Evolutionary conservation across 2,888 invertebrate species (phyloP), one percentile per base, ranked within the genome.

Genomic region (Hirudinaria manillensis): DNA sequence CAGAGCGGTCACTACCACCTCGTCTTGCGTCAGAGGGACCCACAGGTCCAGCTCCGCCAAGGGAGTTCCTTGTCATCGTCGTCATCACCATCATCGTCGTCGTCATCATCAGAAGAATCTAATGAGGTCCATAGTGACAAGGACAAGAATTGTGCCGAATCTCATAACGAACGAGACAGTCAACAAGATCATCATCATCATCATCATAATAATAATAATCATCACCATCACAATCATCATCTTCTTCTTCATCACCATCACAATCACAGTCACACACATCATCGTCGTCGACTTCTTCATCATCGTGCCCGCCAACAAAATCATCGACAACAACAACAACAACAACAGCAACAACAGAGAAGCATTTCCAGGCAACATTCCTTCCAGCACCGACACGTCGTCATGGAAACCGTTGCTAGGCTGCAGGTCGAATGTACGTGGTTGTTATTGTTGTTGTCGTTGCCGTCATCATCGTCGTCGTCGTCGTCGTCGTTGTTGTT

Each of bases 11-110:
- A 45, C 45, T 45, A 45, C 45, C 45, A 45, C 13, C 45, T 45
- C 45, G 4, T n/a, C n/a, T n/a, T 45, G 10, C 45, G 45, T 16
- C 45, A 45, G 45, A 45, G 45, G 16, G 45, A 45, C 45, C 45
- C 45, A 16, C 45, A 45, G 13, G 16, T 45, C 45, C 45, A 45
- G 13, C 45, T 16, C 16, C 45, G 45, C 45, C 45, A 45, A 45
- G 45, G 45, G 13, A 1, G 16, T 7, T 72, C 73, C n/a, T 61
- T 61, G 27, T 72, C 73, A 61, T 72, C 73, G 27, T 72, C 73
- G 27, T 72, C 73, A 61, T 61, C 73, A 6, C 2, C 73, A 27
- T 66, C 73, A 61, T 61, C 73, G 29, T 72, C 73, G 29, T 72
- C 73, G 29, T 72, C 73, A 19, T 72, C 73, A 16, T 56, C 61